Base-by-base conservation (phyloP, 2,888 invertebrate genomes). In the Drosophila meridionalis region DNA sequence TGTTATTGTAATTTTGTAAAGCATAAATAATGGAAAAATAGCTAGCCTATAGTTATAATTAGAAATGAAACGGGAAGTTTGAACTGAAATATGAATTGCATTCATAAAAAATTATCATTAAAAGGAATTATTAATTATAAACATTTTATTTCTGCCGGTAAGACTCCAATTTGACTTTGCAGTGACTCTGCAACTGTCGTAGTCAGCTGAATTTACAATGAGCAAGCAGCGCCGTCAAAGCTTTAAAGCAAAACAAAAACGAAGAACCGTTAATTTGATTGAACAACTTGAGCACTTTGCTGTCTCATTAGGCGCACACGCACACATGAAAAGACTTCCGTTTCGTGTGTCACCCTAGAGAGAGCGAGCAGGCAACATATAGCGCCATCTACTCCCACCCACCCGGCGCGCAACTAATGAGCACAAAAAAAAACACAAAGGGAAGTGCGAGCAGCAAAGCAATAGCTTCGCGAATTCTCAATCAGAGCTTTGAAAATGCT, bases 311-410 rank as follows among this genome's bases (percentile, higher is more conserved):
- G 64, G 64, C 58, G 55, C 73, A 59, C 55, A 59, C 59, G 3
- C 30, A 50, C 20, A 30, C 12, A 9, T 30, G 14, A 52, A 76
- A 71, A 81, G 69, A 79, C 82, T 76, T 83, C 79, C 82, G 84
- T 71, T 82, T 56, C 11, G 11, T 65, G 59, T 61, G 69, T 65
- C 77, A 65, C 64, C 11, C 9, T n/a, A 32, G 20, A 43, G 28
- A 20, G 36, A 56, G 40, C 12, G 11, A 65, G 34, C n/a, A 9
- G n/a, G 32, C 50, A 50, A 9, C 32, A 50, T 50, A 38, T 32
- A 43, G 20, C 14, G 9, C 52, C 43, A 7, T 38, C 45, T 45
- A n/a, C 30, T 56, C 66, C 66, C 57, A 67, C 69, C 55, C 57
- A 50, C 36, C 47, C 7, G 26, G 14, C 50, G 61, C 40, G 11